Evolutionary conservation across 1,140 invertebrate species (phyloP), one percentile per base, ranked within the genome.

Genomic region (Aphis craccivora): DNA sequence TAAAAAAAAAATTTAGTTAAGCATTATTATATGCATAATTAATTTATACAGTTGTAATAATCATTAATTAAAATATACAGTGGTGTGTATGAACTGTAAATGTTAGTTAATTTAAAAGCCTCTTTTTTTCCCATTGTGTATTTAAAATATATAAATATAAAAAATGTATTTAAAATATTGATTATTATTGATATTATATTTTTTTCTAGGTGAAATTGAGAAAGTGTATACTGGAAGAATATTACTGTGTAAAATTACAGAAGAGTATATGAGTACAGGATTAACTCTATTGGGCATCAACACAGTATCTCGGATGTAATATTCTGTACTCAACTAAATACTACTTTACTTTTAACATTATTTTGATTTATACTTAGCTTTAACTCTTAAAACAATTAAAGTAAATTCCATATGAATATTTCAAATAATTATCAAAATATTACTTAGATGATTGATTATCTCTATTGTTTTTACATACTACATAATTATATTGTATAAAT

Each of bases 221-320:
- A 98, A 97, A 94, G 96, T 99, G 2, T 97, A 99, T 95, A 97
- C 97, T 95, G 97, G 97, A 93, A 96, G 99, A 94, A 96, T 99
- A 93, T 96, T 99, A 94, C 95, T 99, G 0, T 98, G 98, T 95
- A 99, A 99, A 96, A 98, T 97, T 4, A 99, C 99, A 30, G 98
- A 99, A 2, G 96, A 96, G 94, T 96, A 99, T 35, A 97, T 99
- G 96, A 97, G 97, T 91, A 96, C 97, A 94, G 98, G 98, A 94
- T 98, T 99, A 95, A 95, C 97, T 94, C 97, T 99, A 94, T 96
- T 99, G 55, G 99, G 99, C 86, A 96, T 99, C n/a, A 97, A 97
- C 95, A 97, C 99, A 81, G 97, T 99, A 67, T 96, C 97, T 43
- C 98, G 97, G 95, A 99, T 99, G 98, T 99, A 97, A 97, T 94